phyloP scores from a whole-genome alignment of 2,888 invertebrate genomes.

The Macropis europaea region DNA sequence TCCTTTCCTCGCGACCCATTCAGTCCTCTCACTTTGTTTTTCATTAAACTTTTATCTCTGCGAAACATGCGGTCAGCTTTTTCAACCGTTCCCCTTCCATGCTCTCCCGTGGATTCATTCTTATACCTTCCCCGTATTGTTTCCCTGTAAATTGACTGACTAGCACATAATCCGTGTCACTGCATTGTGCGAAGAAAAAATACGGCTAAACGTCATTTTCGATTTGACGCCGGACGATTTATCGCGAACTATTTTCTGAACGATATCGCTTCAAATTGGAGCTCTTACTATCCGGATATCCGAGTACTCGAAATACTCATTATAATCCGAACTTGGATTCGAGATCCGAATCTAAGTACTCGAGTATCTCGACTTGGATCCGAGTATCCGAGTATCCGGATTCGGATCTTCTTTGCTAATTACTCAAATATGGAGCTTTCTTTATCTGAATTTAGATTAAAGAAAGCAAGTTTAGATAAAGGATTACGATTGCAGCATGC shows the following conservation, averaged over 20 bases:
- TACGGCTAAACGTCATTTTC: slow-evolving; percentile 3
- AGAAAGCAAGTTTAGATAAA: no score
- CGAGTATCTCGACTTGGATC: no score
- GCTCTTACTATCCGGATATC: no score
- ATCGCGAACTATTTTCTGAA: background rate
- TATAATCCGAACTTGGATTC: no score
- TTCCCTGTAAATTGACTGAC: slow-evolving; percentile 40
- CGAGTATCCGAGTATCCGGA: no score
- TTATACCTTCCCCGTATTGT: slow-evolving; percentile 37
- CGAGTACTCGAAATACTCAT: no score
- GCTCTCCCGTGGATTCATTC: slow-evolving; percentile 8
- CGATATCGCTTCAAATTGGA: background rate
- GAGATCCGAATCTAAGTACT: no score
- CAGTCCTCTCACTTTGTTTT: slow-evolving; percentile 41
- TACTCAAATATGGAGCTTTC: no score
- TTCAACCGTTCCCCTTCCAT: background rate
- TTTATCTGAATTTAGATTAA: no score
- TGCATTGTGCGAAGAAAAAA: background rate
- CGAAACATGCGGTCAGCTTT: slow-evolving; percentile 47
- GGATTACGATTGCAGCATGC: no score
- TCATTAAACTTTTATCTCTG: slow-evolving; percentile 51
- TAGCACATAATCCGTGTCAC: slow-evolving; percentile 25
- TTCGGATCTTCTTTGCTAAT: no score
- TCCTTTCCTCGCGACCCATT: slow-evolving; percentile 13
- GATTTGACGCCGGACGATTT: background rate